Base-by-base conservation (phyloP, 2,888 invertebrate species). In the Baccha elongata region DNA sequence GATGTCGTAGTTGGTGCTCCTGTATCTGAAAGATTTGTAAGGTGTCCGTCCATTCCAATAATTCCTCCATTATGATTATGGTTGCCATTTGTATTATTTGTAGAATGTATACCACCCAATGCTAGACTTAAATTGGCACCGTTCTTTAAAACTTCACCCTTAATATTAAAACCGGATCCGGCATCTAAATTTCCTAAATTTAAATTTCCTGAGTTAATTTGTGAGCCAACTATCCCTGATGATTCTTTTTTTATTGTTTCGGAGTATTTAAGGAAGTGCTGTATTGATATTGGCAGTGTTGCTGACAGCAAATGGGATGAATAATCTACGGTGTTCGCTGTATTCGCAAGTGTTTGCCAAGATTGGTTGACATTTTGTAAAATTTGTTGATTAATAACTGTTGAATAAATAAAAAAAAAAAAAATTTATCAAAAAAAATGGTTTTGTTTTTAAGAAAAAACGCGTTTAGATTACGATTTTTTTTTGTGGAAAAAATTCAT, bases 211-310 rank as follows among this genome's bases (percentile, higher is more conserved):
- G 88, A 88, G 87, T 88, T 88, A 65, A 89, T 87, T 86, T 88
- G 88, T 86, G 88, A 86, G 83, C 88, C 87, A 64, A 87, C 87
- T 84, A 88, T 88, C 84, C 88, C 89, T 85, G 90, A 88, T 85
- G 90, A 89, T 88, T 91, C 91, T 87, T 91, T 91, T 87, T 91
- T 91, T 86, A 91, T 91, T 86, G 91, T 91, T 88, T 91, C 91
- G 85, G 91, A 91, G 87, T 91, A 91, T 88, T 91, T 91, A 69
- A 91, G 89, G 88, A 91, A 91, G 88, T 91, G 91, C 86, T 91
- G 91, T 87, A 91, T 89, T 76, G 91, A 91, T 85, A 91, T 91
- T 88, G 91, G 91, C 88, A 91, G 89, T 88, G 91, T 90, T 86
- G 91, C 91, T 84, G 91, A 91, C 85, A 91, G 87, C 87, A 91